Conservation (phyloP, 1,140 invertebrate genomes). For the Ptiloglossa arizonensis region DNA sequence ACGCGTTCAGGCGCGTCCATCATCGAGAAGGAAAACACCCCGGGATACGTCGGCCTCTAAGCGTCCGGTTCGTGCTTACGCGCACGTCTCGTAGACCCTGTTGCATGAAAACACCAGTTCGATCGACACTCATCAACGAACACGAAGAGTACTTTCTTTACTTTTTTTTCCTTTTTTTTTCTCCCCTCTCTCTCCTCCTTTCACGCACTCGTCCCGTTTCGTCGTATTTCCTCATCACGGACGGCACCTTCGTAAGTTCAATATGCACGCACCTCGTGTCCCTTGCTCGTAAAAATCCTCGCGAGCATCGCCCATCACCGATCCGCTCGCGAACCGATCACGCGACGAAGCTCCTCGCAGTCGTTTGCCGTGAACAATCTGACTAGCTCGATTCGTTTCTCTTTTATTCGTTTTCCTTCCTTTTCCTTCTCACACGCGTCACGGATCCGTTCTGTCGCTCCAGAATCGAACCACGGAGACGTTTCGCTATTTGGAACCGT, state of each 20-base stretch:
- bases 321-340: too few species aligned
- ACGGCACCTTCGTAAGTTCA: slow-evolving; percentile 62
- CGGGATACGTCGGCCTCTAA: slow-evolving; percentile 16
- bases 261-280: slow-evolving; percentile 20
- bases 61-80: slow-evolving; percentile 26
- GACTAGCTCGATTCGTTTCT: slow-evolving; percentile 75
- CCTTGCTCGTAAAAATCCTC: background rate
- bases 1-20: too few species aligned
- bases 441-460: background rate
- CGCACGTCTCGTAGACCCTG: slow-evolving; percentile 57
- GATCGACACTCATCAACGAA: slow-evolving; percentile 40
- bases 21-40: slow-evolving; percentile 9
- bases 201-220: slow-evolving; percentile 32
- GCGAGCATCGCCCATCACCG: slow-evolving; percentile 16
- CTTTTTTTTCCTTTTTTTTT: background rate
- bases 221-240: slow-evolving; percentile 57
- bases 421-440: background rate
- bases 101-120: slow-evolving; percentile 51
- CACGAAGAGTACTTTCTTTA: slow-evolving; percentile 11
- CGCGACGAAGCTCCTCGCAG: too few species aligned
- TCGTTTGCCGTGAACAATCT: slow-evolving; percentile 47
- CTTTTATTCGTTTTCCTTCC: too few species aligned
- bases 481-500: background rate
- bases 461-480: background rate
- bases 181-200: background rate